Evolutionary conservation across 2,888 invertebrate genomes (phyloP), one percentile per base, ranked within the genome.

Genomic region (Mayetiola destructor): DNA sequence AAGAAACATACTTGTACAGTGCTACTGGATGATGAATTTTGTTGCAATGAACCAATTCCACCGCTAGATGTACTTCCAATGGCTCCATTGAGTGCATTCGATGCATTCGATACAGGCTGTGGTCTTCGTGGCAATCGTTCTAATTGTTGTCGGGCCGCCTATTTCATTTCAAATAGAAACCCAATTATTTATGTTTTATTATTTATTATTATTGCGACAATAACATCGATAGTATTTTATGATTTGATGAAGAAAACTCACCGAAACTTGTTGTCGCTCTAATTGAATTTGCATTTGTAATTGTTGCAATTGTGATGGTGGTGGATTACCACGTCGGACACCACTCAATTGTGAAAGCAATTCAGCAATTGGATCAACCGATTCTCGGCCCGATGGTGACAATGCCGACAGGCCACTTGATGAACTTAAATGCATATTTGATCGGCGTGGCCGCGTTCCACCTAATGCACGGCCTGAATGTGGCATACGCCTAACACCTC

Each of bases 311-410:
- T 89, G 88, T 64, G 85, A 84, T 64, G 88, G 85, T 65, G 65
- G 78, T 71, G 76, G 77, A 66, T 74, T 74, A 63, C 72, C 75
- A 61, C 76, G 84, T 67, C 95, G 79, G 63, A 93, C 94, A 66
- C 93, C 93, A 56, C 94, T 93, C 71, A 96, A 78, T 76, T 95
- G 95, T 59, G 94, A 93, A 62, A 96, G 77, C 62, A 96, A 78
- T 77, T 96, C 96, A 61, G 94, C 91, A 67, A 95, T 95, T 60
- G 95, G 95, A 77, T 96, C 96, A 62, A 94, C 94, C 61, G 89
- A 84, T 72, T 94, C 94, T 65, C 94, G 82, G 67, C 87, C 87
- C 66, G 23, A 30, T 64, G 93, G 91, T 65, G 88, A 88, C 67
- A 88, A 75, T 63, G 88, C 85, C 66, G 89, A 85, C 66, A 91